Percentiles rank a stretch among this genome's conserved stretches.
Conservation (phyloP, 2,113 vertebrate species). For the Caretta caretta region DNA sequence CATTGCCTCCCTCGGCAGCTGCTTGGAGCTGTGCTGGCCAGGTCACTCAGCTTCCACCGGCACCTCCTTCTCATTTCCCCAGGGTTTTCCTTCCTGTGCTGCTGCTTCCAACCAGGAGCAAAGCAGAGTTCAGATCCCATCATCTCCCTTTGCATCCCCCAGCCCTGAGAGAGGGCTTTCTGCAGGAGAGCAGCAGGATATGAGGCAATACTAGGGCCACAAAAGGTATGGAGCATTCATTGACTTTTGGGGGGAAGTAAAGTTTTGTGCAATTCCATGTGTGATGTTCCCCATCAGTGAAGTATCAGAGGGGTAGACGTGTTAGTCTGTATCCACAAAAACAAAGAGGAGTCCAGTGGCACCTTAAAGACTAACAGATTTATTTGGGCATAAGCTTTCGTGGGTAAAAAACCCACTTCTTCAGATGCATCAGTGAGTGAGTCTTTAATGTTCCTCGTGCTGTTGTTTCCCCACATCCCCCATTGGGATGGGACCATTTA, state of each 20-base stretch:
- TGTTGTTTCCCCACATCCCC: too few relatives aligned
- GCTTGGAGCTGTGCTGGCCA: not conserved
- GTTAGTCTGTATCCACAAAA: too few relatives aligned
- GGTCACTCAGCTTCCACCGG: not conserved
- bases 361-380: too few relatives aligned
- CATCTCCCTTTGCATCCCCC: not conserved
- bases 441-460: too few relatives aligned
- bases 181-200: not conserved
- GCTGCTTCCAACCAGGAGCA: not conserved
- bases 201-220: not conserved
- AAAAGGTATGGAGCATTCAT: not conserved
- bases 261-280: not conserved
- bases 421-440: too few relatives aligned
- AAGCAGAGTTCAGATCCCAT: too few relatives aligned
- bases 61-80: not conserved
- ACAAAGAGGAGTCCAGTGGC: too few relatives aligned
- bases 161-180: not conserved
- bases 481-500: too few relatives aligned
- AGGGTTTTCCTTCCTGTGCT: not conserved
- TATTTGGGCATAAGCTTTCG: too few relatives aligned
- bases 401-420: too few relatives aligned
- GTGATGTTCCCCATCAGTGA: not conserved
- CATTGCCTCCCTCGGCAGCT: not conserved
- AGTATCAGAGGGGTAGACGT: too few relatives aligned
- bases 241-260: not conserved